phyloP scores from a whole-genome alignment of 2,888 invertebrate genomes.

The Athalia circularis region DNA sequence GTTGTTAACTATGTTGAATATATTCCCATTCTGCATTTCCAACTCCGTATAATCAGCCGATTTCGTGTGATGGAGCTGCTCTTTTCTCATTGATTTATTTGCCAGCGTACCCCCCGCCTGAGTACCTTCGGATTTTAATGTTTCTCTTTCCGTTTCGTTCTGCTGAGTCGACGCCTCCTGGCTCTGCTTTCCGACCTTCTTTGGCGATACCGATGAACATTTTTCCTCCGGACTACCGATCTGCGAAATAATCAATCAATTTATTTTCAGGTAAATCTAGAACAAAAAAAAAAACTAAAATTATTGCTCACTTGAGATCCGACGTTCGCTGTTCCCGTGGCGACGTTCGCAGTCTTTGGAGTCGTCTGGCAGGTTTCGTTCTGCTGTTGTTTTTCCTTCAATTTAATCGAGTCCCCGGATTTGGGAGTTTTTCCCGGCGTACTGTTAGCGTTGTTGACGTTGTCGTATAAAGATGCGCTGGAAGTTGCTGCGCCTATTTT shows the following conservation, averaged over 20 bases:
- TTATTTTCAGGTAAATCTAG: neutral
- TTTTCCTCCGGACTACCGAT: constrained; percentile 72
- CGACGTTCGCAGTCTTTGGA: constrained; percentile 70
- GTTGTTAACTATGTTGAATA: constrained; percentile 72
- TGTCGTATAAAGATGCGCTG: constrained; percentile 91
- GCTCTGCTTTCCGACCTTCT: constrained; percentile 75
- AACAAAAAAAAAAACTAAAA: neutral
- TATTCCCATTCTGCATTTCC: constrained; percentile 72
- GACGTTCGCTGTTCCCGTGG: constrained; percentile 68
- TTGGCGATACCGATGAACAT: constrained; percentile 74
- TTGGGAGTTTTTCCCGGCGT: constrained; percentile 63
- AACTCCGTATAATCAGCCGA: constrained; percentile 77
- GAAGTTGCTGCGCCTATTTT: constrained; percentile 92
- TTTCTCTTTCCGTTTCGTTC: constrained; percentile 73
- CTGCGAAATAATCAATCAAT: constrained; percentile 52
- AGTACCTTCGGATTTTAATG: constrained; percentile 86
- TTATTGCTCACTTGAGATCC: constrained; percentile 77
- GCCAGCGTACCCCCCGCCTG: constrained; percentile 87
- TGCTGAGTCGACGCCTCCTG: constrained; percentile 73
- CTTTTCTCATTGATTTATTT: constrained; percentile 67
- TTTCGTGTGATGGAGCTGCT: constrained; percentile 73
- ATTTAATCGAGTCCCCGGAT: constrained; percentile 65
- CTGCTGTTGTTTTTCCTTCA: constrained; percentile 75
- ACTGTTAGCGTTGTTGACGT: constrained; percentile 77
- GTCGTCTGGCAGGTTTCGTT: constrained; percentile 73